Conservation (phyloP, 2,888 invertebrate genomes). For the Caenorhabditis uteleia region DNA sequence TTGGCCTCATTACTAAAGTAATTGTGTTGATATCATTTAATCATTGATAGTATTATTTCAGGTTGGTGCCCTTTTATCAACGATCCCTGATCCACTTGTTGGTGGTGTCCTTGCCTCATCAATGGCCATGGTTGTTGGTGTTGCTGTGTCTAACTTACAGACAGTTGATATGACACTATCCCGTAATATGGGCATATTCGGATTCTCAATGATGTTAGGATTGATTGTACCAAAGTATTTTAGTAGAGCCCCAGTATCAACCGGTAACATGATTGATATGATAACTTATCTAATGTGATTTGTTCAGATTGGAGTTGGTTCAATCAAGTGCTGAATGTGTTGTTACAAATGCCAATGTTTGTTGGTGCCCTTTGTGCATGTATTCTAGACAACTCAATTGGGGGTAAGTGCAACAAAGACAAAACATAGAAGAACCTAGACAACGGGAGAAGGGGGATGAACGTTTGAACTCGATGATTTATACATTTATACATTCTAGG, state of each 20-base stretch:
- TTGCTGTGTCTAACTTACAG: constrained; percentile 74
- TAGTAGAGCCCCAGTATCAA: constrained; percentile 35
- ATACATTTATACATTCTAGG: constrained; percentile 28
- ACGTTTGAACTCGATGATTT: constrained; percentile 3
- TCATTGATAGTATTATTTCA: constrained; percentile 1
- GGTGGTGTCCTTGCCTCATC: constrained; percentile 71
- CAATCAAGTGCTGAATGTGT: constrained; percentile 54
- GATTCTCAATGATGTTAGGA: constrained; percentile 86
- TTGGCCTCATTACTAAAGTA: constrained; percentile 72
- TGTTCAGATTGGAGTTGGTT: constrained; percentile 36
- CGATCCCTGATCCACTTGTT: constrained; percentile 73
- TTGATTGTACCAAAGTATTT: constrained; percentile 72
- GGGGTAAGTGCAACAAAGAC: constrained; percentile 37
- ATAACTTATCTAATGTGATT: not conserved
- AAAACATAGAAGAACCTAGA: not conserved
- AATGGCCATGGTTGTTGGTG: constrained; percentile 70
- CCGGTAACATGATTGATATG: constrained; percentile 6
- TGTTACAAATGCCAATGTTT: constrained; percentile 66
- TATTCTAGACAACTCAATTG: constrained; percentile 65
- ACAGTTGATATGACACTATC: constrained; percentile 83
- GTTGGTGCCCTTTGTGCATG: constrained; percentile 68
- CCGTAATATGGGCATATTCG: constrained; percentile 86
- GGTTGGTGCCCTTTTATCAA: constrained; percentile 72
- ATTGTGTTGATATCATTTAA: not conserved
- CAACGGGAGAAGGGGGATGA: constrained; percentile 3